Evolutionary conservation across 2,113 vertebrate species (phyloP).

Genomic region (Misgurnus anguillicaudatus): DNA sequence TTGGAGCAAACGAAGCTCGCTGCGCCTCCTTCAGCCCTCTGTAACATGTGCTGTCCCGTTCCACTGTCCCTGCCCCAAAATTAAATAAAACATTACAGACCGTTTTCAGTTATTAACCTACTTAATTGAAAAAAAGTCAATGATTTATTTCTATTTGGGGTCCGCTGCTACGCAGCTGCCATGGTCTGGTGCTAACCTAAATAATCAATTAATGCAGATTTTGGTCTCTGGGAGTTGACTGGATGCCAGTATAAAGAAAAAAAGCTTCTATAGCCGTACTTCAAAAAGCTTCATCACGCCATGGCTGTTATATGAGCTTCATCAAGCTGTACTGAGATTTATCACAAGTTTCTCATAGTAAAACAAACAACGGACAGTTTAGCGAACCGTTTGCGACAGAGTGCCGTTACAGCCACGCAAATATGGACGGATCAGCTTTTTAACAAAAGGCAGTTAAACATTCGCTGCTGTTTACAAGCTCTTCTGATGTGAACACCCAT

Average conservation of each 20-base stretch:
- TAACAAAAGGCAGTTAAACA: slow-evolving; percentile 68
- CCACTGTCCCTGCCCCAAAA: slow-evolving; percentile 57
- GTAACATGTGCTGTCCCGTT: slow-evolving; percentile 68
- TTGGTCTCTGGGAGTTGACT: slow-evolving; percentile 65
- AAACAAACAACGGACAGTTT: slow-evolving; percentile 44
- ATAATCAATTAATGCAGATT: slow-evolving; percentile 72
- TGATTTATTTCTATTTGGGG: slow-evolving; percentile 76
- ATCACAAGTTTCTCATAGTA: slow-evolving; percentile 46
- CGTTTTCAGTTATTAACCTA: slow-evolving; percentile 80
- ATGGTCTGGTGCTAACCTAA: slow-evolving; percentile 70
- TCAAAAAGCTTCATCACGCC: slow-evolving; percentile 68
- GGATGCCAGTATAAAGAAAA: slow-evolving; percentile 60
- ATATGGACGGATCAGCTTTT: slow-evolving; percentile 61
- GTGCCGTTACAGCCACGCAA: slow-evolving; percentile 13
- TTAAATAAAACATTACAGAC: slow-evolving; percentile 78
- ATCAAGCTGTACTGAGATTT: slow-evolving; percentile 62
- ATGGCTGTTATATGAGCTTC: slow-evolving; percentile 45
- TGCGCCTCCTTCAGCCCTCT: slow-evolving; percentile 54
- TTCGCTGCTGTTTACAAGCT: slow-evolving; percentile 47
- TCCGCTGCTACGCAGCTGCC: slow-evolving; percentile 77
- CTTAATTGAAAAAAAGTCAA: slow-evolving; percentile 70
- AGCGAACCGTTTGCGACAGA: slow-evolving; percentile 18
- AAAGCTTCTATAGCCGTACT: slow-evolving; percentile 66
- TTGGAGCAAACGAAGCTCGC: slow-evolving; percentile 55
- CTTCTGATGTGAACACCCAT: slow-evolving; percentile 50